Base-by-base conservation (phyloP, 2,797 vertebrate species). In the Lagocephalus sceleratus region DNA sequence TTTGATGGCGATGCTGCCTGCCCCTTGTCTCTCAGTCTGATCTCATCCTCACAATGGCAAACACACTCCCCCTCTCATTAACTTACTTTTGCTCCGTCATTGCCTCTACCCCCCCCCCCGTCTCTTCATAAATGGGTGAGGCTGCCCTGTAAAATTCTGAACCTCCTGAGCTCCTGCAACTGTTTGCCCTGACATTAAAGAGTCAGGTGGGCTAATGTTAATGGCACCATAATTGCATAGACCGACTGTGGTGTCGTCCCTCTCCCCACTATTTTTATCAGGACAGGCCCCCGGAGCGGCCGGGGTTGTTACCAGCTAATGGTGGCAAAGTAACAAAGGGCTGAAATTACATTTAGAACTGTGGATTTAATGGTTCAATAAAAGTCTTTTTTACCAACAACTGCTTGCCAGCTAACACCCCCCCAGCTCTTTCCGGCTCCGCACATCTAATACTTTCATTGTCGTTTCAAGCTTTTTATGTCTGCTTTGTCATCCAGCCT, bases 331-430 rank as follows among this genome's bases (percentile, higher is more conserved):
- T 73, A 76, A 83, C 77, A 78, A 78, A 83, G 40, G 40, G 40
- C 16, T 71, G 46, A 73, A 84, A 87, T 87, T 76, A 73, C 51
- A 57, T 79, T 80, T 77, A 76, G 74, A 79, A 75, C 65, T 15
- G 26, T 66, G 65, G 82, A 82, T 76, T 77, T 62, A 83, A 72
- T 59, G 71, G 78, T 76, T 84, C 77, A 83, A 77, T 85, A 74
- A 79, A 80, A 84, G 77, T 76, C 71, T 0, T 66, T 78, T 83
- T 81, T 80, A 65, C 39, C 63, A 69, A 54, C 47, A 43, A 5
- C 65, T 72, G 61, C 74, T 48, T 38, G 48, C 55, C 47, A 25
- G 61, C 66, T 56, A 53, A 52, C 39, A 45, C 23, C 45, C 60
- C 61, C 41, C 55, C 38, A 44, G 8, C 1, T 45, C 11, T 42